phyloP scores from a whole-genome alignment of 2,113 vertebrate species.

The Elephantulus edwardii region DNA sequence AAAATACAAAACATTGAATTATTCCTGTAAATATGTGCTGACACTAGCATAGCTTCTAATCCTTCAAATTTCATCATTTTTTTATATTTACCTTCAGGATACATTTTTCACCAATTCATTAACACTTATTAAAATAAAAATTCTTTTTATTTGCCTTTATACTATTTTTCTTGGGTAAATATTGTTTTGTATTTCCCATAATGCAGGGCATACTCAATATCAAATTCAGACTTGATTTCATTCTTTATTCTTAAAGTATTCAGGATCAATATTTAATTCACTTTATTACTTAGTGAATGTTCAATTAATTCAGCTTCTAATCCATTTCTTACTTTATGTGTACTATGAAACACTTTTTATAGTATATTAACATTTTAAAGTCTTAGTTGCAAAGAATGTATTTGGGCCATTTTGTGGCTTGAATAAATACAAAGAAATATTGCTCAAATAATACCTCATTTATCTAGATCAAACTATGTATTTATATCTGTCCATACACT shows the following conservation, averaged over 20 bases:
- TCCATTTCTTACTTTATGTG: conserved; percentile 28
- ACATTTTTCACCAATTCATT: neutral
- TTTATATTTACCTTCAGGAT: neutral
- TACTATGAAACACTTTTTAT: conserved; percentile 43
- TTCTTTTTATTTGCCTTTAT: conserved; percentile 2
- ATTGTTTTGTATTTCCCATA: neutral
- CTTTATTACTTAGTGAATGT: conserved; percentile 40
- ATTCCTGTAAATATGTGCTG: neutral
- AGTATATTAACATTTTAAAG: conserved; percentile 35
- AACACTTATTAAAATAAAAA: neutral
- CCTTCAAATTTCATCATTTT: neutral
- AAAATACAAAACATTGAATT: neutral
- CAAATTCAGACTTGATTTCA: conserved; percentile 35
- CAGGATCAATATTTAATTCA: conserved; percentile 61
- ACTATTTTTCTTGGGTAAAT: conserved; percentile 7
- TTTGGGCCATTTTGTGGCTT: neutral
- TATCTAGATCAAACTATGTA: conserved; percentile 5
- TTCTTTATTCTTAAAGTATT: conserved; percentile 22
- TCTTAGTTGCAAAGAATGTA: neutral
- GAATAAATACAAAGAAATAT: neutral
- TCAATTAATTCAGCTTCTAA: conserved; percentile 57
- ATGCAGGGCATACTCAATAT: neutral
- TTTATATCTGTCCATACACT: neutral
- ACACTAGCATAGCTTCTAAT: neutral
- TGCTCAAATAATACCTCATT: neutral